Base-by-base conservation (phyloP, 2,888 invertebrate genomes). In the Busseola fusca region DNA sequence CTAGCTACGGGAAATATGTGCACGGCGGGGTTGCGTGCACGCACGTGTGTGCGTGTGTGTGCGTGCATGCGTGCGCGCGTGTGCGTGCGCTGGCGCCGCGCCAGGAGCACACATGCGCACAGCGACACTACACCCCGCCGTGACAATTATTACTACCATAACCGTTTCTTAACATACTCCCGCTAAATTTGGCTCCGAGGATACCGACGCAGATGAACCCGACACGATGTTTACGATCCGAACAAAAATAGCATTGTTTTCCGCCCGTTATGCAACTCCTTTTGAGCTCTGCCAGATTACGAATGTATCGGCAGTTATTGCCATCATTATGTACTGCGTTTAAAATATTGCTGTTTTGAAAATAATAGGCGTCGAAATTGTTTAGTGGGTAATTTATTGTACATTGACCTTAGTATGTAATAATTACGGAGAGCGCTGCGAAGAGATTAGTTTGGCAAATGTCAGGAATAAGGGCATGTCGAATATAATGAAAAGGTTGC, bases 91-190 rank as follows among this genome's bases (percentile, higher is more conserved):
- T 84, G 88, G 92, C 90, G 75, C 63, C 18, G 27, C 50, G 91
- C 91, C 91, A 90, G 84, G 69, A 34, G 0, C 71, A 63, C 68
- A 80, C 82, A 65, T 70, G 72, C 85, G 64, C 73, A 64, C 64
- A 5, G 14, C 64, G 48, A n/a, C 84, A 76, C 83, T 84, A 71
- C 81, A 76, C 80, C 74, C 72, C 81, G 80, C 84, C 84, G 87
- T 90, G 92, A 92, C 92, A 92, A 91, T 91, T 91, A 92, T 92
- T 91, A 89, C 90, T 88, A 88, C 92, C 93, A 93, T 92, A 93
- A 93, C 87, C 75, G 91, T 88, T 87, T 84, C 82, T 83, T 88
- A 89, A 89, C 88, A 87, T 89, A 90, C 88, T 90, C 86, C 69
- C 76, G 87, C 90, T 93, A 92, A 91, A 89, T 92, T 87, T 90